Base-by-base conservation (phyloP, 2,113 vertebrate species). In the Phainopepla nitens region DNA sequence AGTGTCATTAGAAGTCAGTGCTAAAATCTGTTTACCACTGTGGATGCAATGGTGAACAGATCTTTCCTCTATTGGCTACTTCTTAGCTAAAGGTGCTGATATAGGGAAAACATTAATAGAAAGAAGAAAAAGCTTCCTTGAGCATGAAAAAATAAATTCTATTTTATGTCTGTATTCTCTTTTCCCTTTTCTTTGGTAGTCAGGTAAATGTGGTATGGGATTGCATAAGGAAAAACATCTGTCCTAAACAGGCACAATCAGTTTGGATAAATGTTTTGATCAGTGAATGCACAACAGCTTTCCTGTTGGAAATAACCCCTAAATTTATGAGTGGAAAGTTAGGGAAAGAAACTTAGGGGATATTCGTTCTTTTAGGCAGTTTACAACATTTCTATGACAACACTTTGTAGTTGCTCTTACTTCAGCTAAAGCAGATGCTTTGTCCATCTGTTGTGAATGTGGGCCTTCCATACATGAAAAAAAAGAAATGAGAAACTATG, bases 401-500 rank as follows among this genome's bases (percentile, higher is more conserved):
- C 22, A 24, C 16, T 49, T 35, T 49, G 13, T 19, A 54, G 68
- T 31, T 90, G 80, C 50, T 94, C 73, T 91, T 91, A 91, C 57
- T 79, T 93, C 81, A 45, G 84, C 42, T 91, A 54, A 64, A 81
- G 76, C 66, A 88, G 42, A 71, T 91, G 66, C 36, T 91, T 84
- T 85, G 65, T 87, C 61, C 84, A 87, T 94, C 85, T 96, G 92
- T 50, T 96, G 39, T 76, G 62, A 65, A 45, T 71, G 35, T 58
- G 17, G 9, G 45, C 24, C 23, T 91, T 76, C 45, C 18, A 33
- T 27, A 77, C 8, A 29, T 9, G 14, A 42, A 18, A 68, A 66
- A 73, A 72, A 50, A 64, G 15, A 57, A 75, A 62, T 0, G 4
- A 64, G n/a, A 82, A 90, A 53, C 7, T 61, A 7, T 33, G 3